phyloP scores from a whole-genome alignment of 2,888 invertebrate genomes.

The Drosophila tanythrix region DNA sequence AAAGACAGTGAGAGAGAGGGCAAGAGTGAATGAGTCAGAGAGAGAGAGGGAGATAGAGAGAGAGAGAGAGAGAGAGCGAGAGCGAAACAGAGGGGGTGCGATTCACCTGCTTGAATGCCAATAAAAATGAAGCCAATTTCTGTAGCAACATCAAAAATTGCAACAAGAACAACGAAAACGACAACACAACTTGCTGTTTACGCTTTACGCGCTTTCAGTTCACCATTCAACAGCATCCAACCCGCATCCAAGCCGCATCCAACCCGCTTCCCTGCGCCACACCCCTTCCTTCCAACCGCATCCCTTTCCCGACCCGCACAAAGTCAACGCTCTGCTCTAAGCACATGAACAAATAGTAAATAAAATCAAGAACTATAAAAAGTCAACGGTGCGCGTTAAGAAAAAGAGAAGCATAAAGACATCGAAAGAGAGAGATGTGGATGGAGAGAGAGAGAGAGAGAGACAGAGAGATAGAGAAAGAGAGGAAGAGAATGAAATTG shows the following conservation, averaged over 20 bases:
- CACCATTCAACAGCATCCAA: not conserved
- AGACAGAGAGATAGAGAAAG: not conserved
- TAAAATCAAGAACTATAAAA: constrained; percentile 76
- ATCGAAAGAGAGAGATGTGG: not conserved
- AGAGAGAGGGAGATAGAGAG: not conserved
- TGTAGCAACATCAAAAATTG: constrained; percentile 43
- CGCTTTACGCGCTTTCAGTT: constrained; percentile 61
- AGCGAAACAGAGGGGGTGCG: not conserved
- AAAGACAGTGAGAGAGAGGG: not conserved
- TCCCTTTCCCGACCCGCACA: too few species aligned
- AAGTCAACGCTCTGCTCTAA: constrained; percentile 11
- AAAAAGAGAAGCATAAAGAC: not conserved
- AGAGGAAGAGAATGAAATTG: constrained; percentile 27
- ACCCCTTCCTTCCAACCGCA: not conserved
- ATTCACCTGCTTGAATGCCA: constrained; percentile 58
- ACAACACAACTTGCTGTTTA: constrained; percentile 71
- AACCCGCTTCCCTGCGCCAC: not conserved
- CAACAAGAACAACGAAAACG: constrained; percentile 9
- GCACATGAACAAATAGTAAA: constrained; percentile 69
- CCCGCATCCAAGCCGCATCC: not conserved
- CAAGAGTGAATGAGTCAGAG: not conserved
- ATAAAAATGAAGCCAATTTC: constrained; percentile 78
- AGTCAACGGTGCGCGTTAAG: constrained; percentile 16
- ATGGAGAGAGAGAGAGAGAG: not conserved
- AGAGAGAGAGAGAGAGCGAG: not conserved